These are phyloP conservation scores for Propithecus coquereli DNA, from an alignment of 2,113 vertebrate genomes.

Conservation along the genomic window DNA sequence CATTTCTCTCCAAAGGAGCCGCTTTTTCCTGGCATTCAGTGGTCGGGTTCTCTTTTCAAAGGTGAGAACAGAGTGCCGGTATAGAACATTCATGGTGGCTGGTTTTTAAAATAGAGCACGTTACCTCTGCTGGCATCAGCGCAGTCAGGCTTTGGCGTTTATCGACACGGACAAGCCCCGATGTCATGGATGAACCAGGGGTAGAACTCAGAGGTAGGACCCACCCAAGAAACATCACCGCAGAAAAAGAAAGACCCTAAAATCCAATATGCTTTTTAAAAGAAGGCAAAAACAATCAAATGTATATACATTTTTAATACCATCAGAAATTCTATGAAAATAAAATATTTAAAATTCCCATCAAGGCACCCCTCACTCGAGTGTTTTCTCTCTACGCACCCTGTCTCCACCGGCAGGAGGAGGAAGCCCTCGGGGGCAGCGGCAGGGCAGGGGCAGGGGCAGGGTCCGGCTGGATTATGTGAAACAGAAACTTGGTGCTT, in stretches of 20 bases:
- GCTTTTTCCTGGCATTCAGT: background rate
- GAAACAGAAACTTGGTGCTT: background rate
- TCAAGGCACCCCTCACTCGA: background rate
- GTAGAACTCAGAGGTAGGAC: background rate
- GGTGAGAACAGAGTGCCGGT: background rate
- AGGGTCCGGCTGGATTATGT: background rate
- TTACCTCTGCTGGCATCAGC: rapidly evolving
- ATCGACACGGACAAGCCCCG: background rate
- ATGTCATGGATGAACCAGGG: rapidly evolving
- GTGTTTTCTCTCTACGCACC: background rate
- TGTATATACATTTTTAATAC: background rate
- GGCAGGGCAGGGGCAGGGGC: background rate
- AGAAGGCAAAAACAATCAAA: background rate
- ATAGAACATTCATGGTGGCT: rapidly evolving
- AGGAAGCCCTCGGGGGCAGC: background rate
- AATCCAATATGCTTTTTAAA: background rate
- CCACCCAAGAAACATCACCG: background rate
- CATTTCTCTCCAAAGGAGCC: background rate
- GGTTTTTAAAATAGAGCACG: background rate
- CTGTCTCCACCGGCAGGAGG: rapidly evolving
- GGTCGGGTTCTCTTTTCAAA: background rate
- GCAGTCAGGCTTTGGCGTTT: rapidly evolving
- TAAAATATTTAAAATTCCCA: background rate
- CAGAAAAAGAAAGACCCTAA: background rate
- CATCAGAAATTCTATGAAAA: background rate